Conservation (phyloP, 1,140 invertebrate genomes). For the Drosophila carrolli region DNA sequence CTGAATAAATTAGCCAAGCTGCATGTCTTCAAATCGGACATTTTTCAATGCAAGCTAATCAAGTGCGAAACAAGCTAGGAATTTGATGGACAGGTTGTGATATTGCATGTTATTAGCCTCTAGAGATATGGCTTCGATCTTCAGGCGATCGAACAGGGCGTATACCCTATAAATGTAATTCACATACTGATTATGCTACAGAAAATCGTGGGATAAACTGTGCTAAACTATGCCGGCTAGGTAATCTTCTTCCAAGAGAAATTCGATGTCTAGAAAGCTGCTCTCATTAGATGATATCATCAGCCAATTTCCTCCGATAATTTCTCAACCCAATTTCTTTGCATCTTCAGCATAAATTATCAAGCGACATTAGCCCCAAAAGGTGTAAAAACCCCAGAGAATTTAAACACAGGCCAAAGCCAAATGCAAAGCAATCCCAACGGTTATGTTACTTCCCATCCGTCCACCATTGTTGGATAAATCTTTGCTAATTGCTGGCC, state of each 20-base stretch:
- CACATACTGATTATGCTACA: slow-evolving; percentile 30
- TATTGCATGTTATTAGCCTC: slow-evolving; percentile 50
- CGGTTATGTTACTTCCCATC: slow-evolving; percentile 52
- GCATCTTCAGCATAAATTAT: slow-evolving; percentile 40
- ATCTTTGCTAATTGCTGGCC: slow-evolving; percentile 65
- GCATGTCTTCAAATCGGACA: slow-evolving; percentile 60
- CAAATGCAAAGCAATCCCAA: slow-evolving; percentile 42
- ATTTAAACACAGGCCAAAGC: slow-evolving; percentile 12
- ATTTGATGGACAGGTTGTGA: slow-evolving; percentile 61
- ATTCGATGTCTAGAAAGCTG: slow-evolving; percentile 46
- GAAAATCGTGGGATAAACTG: slow-evolving; percentile 37
- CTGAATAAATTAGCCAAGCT: slow-evolving; percentile 74
- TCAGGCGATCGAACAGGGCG: slow-evolving; percentile 40
- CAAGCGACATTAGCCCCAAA: slow-evolving; percentile 36
- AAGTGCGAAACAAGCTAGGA: slow-evolving; percentile 57
- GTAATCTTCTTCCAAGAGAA: slow-evolving; percentile 21
- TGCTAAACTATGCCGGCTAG: slow-evolving; percentile 15
- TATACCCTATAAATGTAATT: slow-evolving; percentile 43
- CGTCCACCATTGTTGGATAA: slow-evolving; percentile 58
- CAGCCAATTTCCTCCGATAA: slow-evolving; percentile 49
- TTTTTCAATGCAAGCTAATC: slow-evolving; percentile 75
- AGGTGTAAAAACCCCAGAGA: slow-evolving; percentile 16
- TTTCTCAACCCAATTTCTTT: slow-evolving; percentile 46
- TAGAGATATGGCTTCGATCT: slow-evolving; percentile 48
- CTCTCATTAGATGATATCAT: slow-evolving; percentile 36